Percentiles rank a stretch among this genome's conserved stretches.
phyloP scores from a whole-genome alignment of 2,113 vertebrate species.

The Ibidorhyncha struthersii region DNA sequence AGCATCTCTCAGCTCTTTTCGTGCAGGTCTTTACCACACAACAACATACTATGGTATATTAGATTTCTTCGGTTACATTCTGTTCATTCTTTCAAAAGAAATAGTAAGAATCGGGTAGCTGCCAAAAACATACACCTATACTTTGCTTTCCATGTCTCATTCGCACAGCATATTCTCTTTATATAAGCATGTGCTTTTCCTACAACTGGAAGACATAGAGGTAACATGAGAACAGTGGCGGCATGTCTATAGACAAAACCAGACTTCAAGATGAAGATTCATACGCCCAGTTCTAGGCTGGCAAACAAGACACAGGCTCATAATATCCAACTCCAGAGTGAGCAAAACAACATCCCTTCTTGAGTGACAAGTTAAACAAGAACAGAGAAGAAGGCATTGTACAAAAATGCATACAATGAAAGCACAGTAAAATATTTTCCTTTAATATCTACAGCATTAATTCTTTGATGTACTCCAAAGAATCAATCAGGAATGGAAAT shows the following conservation, averaged over 20 bases:
- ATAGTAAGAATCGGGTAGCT: not conserved
- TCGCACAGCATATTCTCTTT: not conserved
- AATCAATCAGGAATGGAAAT: not conserved
- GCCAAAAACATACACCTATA: not conserved
- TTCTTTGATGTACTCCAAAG: not conserved
- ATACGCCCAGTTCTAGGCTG: not conserved
- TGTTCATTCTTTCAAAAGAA: not conserved
- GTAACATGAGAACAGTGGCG: not conserved
- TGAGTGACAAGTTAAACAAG: not conserved
- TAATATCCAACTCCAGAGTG: not conserved
- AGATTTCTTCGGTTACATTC: not conserved
- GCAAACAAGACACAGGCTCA: not conserved
- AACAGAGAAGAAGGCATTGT: not conserved
- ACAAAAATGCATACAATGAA: not conserved
- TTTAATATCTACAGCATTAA: not conserved
- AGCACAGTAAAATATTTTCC: not conserved
- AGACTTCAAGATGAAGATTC: not conserved
- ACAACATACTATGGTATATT: accelerated
- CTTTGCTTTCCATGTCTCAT: not conserved
- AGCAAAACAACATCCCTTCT: not conserved
- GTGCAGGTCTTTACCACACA: not conserved
- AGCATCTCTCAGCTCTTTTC: not conserved
- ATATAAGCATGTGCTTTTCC: not conserved
- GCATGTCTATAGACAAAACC: not conserved
- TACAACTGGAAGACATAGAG: not conserved